These are phyloP conservation scores for Lontra canadensis DNA, from an alignment of 2,113 vertebrate species.

Conservation along the genomic window DNA sequence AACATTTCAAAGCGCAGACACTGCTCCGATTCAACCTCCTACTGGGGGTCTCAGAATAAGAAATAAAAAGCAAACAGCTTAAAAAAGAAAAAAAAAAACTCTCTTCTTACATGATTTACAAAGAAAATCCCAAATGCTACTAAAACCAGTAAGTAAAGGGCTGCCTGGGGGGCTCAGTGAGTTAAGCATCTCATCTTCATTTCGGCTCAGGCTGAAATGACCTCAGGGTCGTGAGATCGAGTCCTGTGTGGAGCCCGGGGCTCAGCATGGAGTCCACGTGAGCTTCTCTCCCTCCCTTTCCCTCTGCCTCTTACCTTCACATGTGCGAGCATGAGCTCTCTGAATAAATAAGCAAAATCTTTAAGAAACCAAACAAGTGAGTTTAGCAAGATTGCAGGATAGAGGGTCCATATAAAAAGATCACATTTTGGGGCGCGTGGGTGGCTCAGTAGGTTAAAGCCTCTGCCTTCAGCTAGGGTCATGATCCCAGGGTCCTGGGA, in stretches of 20 bases:
- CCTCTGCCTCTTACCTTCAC: neutral
- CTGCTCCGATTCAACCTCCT: neutral
- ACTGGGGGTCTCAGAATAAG: neutral
- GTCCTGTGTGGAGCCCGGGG: neutral
- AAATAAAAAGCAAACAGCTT: neutral
- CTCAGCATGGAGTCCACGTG: neutral
- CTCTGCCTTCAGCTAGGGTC: too few relatives aligned
- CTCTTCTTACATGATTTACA: neutral
- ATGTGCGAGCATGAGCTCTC: neutral
- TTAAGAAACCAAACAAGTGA: neutral
- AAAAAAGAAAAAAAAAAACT: neutral
- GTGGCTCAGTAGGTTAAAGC: too few relatives aligned
- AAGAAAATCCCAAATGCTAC: neutral
- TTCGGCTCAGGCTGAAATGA: neutral
- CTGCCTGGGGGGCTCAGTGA: neutral
- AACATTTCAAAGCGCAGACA: neutral
- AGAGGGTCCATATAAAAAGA: neutral
- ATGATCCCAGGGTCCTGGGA: too few relatives aligned
- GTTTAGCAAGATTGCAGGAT: neutral
- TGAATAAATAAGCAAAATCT: neutral
- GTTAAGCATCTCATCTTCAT: neutral
- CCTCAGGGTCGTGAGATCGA: neutral
- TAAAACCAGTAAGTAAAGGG: neutral
- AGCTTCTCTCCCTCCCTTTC: neutral
- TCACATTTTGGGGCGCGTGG: neutral